Conservation (phyloP, 2,113 vertebrate species). For the Myotis lucifugus region DNA sequence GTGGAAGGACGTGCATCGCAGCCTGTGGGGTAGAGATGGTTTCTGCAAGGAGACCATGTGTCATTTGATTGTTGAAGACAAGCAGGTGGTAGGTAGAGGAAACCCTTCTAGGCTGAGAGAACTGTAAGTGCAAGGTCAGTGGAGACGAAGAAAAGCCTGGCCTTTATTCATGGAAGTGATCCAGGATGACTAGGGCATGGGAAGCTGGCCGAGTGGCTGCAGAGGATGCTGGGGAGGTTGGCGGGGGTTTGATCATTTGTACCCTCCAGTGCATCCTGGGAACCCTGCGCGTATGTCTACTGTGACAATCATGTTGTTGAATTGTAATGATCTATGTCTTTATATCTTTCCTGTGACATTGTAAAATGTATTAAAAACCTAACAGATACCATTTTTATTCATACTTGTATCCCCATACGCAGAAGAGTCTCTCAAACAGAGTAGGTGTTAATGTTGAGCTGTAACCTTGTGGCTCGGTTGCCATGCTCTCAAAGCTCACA, state of each 20-base stretch:
- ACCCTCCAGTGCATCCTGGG: background rate
- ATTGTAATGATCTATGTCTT: background rate
- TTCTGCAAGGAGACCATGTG: background rate
- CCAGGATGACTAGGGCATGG: background rate
- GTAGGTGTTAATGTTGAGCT: background rate
- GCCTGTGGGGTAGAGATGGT: background rate
- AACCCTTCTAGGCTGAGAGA: background rate
- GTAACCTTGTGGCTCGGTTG: background rate
- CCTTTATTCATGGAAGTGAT: background rate
- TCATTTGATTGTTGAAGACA: constrained; percentile 29
- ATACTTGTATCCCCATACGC: background rate
- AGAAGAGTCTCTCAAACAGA: background rate
- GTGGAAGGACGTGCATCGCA: background rate
- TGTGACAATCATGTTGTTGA: background rate
- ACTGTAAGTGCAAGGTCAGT: background rate
- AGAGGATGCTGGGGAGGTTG: background rate
- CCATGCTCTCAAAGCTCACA: background rate
- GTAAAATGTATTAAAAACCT: background rate
- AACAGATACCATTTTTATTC: background rate
- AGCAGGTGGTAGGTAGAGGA: background rate
- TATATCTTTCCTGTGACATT: background rate
- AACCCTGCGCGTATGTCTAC: background rate
- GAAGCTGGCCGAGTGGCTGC: background rate
- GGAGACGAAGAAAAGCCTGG: background rate
- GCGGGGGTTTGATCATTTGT: background rate